Percentiles rank a stretch among this genome's conserved stretches.
phyloP scores from a whole-genome alignment of 1,140 invertebrate species.

The Archegozetes longisetosus region DNA sequence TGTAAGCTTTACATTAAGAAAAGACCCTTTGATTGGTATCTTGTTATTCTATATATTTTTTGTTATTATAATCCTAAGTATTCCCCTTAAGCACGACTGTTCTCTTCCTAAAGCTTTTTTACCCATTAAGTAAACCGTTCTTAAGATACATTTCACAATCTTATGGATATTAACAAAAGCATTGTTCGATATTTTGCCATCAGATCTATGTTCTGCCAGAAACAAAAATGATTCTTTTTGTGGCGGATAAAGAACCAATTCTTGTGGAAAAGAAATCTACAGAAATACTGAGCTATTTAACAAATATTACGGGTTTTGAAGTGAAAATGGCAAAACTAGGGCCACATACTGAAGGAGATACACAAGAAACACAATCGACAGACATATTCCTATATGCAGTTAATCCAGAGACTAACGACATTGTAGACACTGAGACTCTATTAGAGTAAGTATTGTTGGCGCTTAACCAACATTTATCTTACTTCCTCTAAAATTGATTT shows the following conservation, averaged over 20 bases:
- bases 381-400: conserved; percentile 68
- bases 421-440: conserved; percentile 58
- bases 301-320: conserved; percentile 53
- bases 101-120: not conserved
- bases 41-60: conserved; percentile 2
- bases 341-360: conserved; percentile 43
- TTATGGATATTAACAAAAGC: no score
- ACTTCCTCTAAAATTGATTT: conserved; percentile 9
- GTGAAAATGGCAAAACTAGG: conserved; percentile 57
- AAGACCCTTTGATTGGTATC: not conserved
- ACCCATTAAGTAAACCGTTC: no score
- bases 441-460: conserved; percentile 47
- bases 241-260: conserved; percentile 51
- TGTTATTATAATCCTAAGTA: not conserved
- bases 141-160: no score
- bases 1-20: conserved; percentile 40
- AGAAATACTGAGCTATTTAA: conserved; percentile 47
- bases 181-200: conserved; percentile 23
- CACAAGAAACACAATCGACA: conserved; percentile 42
- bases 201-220: conserved; percentile 66
- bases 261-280: conserved; percentile 50
- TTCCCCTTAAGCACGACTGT: not conserved
- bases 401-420: conserved; percentile 55
- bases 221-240: conserved; percentile 55
- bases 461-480: not conserved